Conservation (phyloP, 1,140 invertebrate species). For the Megalonaias nervosa region DNA sequence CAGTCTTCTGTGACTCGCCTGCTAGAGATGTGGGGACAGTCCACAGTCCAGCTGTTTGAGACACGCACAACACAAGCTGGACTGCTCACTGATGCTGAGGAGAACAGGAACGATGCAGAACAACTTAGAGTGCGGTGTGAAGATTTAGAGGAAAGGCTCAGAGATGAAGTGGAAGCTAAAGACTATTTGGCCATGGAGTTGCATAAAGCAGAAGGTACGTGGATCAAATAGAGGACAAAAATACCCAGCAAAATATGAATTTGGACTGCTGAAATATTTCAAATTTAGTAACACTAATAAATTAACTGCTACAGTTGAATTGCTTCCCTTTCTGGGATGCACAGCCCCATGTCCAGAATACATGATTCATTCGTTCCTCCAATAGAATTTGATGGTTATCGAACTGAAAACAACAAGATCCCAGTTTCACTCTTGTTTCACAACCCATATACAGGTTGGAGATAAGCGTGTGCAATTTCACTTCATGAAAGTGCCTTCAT, state of each 20-base stretch:
- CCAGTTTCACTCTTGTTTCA: no score
- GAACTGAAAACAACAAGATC: no score
- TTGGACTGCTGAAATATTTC: not conserved
- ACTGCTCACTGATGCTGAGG: slow-evolving; percentile 48
- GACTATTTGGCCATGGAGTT: slow-evolving; percentile 67
- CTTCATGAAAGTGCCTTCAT: no score
- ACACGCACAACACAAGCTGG: slow-evolving; percentile 58
- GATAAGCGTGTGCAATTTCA: no score
- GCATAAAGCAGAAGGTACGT: slow-evolving; percentile 67
- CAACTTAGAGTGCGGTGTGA: slow-evolving; percentile 38
- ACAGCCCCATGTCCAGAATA: no score
- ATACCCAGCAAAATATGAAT: not conserved
- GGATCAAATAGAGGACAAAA: not conserved
- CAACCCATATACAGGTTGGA: no score
- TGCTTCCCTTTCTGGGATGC: no score
- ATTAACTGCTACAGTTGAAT: not conserved
- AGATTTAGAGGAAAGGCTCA: slow-evolving; percentile 61
- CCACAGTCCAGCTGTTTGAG: slow-evolving; percentile 62
- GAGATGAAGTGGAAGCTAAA: slow-evolving; percentile 60
- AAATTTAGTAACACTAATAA: not conserved
- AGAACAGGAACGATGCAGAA: slow-evolving; percentile 43
- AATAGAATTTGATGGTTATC: no score
- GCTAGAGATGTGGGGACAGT: slow-evolving; percentile 64
- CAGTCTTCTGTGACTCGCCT: slow-evolving; percentile 60
- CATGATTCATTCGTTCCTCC: no score